Conservation (phyloP, 2,888 invertebrate genomes). For the Amiota mariae region DNA sequence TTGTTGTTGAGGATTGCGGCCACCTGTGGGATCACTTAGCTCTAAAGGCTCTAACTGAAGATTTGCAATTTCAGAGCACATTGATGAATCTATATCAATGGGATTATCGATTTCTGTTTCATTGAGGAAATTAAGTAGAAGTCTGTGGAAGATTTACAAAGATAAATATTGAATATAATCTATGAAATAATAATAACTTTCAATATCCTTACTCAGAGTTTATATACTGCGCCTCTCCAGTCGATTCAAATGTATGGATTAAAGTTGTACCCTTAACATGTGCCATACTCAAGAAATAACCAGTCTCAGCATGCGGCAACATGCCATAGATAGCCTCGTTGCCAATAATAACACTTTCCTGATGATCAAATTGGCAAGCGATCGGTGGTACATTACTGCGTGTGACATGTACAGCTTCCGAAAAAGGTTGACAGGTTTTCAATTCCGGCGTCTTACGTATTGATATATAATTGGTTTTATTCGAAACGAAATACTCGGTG, state of each 20-base stretch:
- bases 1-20: slow-evolving; percentile 70
- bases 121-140: slow-evolving; percentile 68
- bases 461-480: slow-evolving; percentile 71
- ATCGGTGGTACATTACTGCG: slow-evolving; percentile 73
- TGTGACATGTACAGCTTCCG: slow-evolving; percentile 71
- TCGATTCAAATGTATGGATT: slow-evolving; percentile 73
- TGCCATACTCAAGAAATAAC: slow-evolving; percentile 70
- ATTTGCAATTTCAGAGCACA: slow-evolving; percentile 65
- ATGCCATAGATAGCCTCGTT: slow-evolving; percentile 72
- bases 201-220: slow-evolving; percentile 68
- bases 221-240: slow-evolving; percentile 73
- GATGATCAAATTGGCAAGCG: slow-evolving; percentile 72
- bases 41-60: slow-evolving; percentile 67
- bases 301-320: slow-evolving; percentile 69
- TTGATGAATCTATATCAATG: slow-evolving; percentile 72
- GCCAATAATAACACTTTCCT: slow-evolving; percentile 73
- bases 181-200: background rate
- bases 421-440: slow-evolving; percentile 70
- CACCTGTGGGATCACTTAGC: slow-evolving; percentile 71
- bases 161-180: background rate
- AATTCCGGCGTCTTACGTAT: slow-evolving; percentile 73
- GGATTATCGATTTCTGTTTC: slow-evolving; percentile 72
- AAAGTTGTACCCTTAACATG: slow-evolving; percentile 72
- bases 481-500: slow-evolving; percentile 74
- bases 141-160: slow-evolving; percentile 48